A percentile compares a stretch with the other conserved stretches of the same genome.
phyloP scores from a whole-genome alignment of 1,140 invertebrate species.

The Anthonomus grandis region DNA sequence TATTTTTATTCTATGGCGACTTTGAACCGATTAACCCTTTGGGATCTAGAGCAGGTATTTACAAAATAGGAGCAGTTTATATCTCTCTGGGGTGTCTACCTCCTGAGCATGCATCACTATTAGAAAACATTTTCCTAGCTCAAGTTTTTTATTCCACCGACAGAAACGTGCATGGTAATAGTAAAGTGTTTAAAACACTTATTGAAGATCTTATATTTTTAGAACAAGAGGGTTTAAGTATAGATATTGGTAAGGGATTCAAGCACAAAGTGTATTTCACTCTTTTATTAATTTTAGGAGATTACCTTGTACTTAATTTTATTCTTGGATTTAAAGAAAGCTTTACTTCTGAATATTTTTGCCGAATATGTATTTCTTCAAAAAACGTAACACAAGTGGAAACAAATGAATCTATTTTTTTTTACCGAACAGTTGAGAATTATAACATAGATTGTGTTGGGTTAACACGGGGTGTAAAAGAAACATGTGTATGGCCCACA shows the following conservation, averaged over 20 bases:
- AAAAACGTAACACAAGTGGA: slow-evolving; percentile 7
- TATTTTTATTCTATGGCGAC: slow-evolving; percentile 1
- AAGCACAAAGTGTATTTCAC: slow-evolving; percentile 7
- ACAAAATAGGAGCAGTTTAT: slow-evolving; percentile 6
- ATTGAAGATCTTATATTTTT: slow-evolving; percentile 11
- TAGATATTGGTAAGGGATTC: not conserved
- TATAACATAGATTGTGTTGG: slow-evolving; percentile 13
- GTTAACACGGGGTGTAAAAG: slow-evolving; percentile 28
- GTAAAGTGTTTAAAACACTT: slow-evolving; percentile 5
- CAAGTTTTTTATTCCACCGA: slow-evolving; percentile 1
- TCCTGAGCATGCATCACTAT: not conserved
- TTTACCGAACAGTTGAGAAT: slow-evolving; percentile 4
- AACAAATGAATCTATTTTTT: not conserved
- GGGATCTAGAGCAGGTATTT: not conserved
- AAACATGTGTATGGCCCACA: slow-evolving; percentile 44
- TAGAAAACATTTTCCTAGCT: slow-evolving; percentile 8
- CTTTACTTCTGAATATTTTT: slow-evolving; percentile 20
- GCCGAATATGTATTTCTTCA: slow-evolving; percentile 3
- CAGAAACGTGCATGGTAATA: slow-evolving; percentile 4
- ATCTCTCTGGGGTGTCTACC: not conserved
- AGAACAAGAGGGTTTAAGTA: slow-evolving; percentile 2
- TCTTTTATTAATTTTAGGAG: slow-evolving; percentile 6
- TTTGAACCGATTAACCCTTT: slow-evolving; percentile 6
- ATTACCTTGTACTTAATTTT: slow-evolving; percentile 14
- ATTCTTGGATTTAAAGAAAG: slow-evolving; percentile 19